phyloP scores from a whole-genome alignment of 2,797 vertebrate genomes.

The Mormyrus proboscirostris region DNA sequence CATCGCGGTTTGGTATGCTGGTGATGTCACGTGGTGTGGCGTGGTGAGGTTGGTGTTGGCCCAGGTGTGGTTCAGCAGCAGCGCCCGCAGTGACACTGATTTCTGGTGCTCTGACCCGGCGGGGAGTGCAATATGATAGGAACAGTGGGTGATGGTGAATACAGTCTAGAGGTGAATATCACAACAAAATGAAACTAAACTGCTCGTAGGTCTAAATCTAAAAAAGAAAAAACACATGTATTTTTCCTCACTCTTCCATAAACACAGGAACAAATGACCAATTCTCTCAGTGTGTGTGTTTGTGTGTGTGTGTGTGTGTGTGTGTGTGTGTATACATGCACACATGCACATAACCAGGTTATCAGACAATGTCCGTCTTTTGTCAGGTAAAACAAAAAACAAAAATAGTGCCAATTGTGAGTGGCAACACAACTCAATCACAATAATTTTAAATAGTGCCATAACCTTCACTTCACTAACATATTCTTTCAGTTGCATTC shows the following conservation, averaged over 20 bases:
- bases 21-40: neutral
- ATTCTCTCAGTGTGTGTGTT: neutral
- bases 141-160: neutral
- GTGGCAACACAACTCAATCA: neutral
- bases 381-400: neutral
- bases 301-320: neutral
- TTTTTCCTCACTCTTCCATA: neutral
- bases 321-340: neutral
- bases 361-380: neutral
- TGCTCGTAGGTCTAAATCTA: neutral
- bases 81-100: neutral
- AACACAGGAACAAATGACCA: neutral
- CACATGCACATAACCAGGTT: neutral
- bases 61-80: neutral
- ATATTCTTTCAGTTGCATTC: neutral
- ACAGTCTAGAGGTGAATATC: neutral
- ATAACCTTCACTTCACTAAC: neutral
- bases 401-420: neutral
- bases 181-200: neutral
- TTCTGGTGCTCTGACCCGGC: neutral
- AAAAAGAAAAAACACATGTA: neutral
- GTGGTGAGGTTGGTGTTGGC: neutral
- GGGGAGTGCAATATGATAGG: neutral
- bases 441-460: neutral
- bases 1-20: neutral